Percentiles rank a stretch among this genome's conserved stretches.
phyloP scores from a whole-genome alignment of 2,113 vertebrate species.

The Empidonax alnorum region DNA sequence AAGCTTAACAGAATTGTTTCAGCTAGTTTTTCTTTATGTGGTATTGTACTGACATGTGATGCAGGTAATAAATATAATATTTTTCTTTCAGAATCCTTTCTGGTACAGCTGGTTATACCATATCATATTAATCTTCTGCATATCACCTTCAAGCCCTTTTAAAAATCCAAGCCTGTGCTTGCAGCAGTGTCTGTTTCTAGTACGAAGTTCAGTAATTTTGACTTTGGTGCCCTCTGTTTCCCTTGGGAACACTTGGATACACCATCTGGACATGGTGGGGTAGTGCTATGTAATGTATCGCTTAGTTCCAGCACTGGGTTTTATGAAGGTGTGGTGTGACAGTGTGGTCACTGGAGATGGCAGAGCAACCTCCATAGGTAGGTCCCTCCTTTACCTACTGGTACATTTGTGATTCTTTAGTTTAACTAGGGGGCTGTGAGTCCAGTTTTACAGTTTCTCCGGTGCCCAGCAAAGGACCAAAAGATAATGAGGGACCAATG shows the following conservation, averaged over 20 bases:
- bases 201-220: not conserved
- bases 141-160: not conserved
- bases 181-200: not conserved
- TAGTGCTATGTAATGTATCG: not conserved
- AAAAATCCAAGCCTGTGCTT: not conserved
- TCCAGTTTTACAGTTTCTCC: not conserved
- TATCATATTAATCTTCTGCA: not conserved
- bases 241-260: not conserved
- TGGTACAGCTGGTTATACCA: not conserved
- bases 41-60: not conserved
- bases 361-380: not conserved
- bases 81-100: not conserved
- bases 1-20: not conserved
- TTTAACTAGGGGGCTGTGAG: not conserved
- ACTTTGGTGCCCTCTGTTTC: not conserved
- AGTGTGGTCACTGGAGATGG: not conserved
- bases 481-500: not conserved
- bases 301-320: not conserved
- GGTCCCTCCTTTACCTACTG: not conserved
- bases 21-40: not conserved
- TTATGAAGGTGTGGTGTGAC: not conserved
- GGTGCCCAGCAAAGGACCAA: not conserved
- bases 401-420: not conserved
- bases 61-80: not conserved
- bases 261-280: not conserved